Evolutionary conservation across 2,888 invertebrate species (phyloP).

Genomic region (Himalopsyche tibetana): DNA sequence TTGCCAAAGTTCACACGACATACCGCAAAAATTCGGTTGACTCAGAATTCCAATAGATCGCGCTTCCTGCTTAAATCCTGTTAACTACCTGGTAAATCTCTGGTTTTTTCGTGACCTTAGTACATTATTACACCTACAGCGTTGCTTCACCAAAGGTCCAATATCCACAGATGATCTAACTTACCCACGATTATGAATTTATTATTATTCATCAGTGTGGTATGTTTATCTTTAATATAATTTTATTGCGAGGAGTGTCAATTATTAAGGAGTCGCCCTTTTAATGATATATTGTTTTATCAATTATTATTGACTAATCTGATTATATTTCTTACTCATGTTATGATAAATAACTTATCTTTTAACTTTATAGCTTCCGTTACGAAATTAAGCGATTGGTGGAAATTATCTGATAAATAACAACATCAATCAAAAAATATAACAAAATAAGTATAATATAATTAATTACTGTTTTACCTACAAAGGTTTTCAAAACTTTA

Average conservation of each 20-base stretch:
- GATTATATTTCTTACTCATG: too few species aligned
- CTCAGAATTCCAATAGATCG: constrained; percentile 41
- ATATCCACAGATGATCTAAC: neutral
- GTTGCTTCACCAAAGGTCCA: neutral
- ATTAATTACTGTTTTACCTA: too few species aligned
- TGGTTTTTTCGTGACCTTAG: constrained; percentile 15
- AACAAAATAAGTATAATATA: too few species aligned
- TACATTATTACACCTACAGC: neutral
- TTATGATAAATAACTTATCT: too few species aligned
- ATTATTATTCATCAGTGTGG: neutral
- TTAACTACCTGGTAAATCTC: constrained; percentile 12
- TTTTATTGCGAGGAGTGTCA: neutral
- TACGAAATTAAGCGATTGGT: too few species aligned
- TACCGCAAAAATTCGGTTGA: constrained; percentile 54
- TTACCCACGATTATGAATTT: neutral
- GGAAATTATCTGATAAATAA: too few species aligned
- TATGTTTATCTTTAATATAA: neutral
- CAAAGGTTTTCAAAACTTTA: too few species aligned
- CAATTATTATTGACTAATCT: too few species aligned
- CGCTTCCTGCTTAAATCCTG: constrained; percentile 35
- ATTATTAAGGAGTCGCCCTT: neutral
- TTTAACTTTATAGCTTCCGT: too few species aligned
- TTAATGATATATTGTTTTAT: too few species aligned
- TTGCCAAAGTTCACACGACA: constrained; percentile 43
- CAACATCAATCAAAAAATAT: too few species aligned